Conservation (phyloP, 2,113 vertebrate genomes). For the Crotalus tigris region DNA sequence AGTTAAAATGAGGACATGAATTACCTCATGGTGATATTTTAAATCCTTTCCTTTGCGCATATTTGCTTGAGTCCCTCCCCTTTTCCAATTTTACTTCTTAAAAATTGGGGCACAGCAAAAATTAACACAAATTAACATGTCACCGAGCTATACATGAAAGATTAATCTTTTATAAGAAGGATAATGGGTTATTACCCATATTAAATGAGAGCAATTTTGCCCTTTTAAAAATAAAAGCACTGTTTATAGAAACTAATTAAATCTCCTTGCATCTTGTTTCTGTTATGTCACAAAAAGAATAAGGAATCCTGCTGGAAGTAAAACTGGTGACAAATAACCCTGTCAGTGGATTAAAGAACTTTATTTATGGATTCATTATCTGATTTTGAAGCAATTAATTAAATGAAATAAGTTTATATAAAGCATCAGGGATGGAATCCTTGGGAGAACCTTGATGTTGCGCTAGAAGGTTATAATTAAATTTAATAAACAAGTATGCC, state of each 20-base stretch:
- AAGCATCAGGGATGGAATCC: neutral
- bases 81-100: neutral
- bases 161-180: neutral
- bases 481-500: neutral
- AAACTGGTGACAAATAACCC: neutral
- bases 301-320: neutral
- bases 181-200: neutral
- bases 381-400: neutral
- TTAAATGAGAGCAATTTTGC: neutral
- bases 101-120: neutral
- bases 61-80: neutral
- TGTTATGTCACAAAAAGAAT: neutral
- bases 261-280: neutral
- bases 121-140: neutral
- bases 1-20: neutral
- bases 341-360: neutral
- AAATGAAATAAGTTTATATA: neutral
- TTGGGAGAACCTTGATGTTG: neutral
- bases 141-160: neutral
- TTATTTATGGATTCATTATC: conserved; percentile 24
- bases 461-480: neutral
- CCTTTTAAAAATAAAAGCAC: neutral
- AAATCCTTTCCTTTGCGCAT: accelerated
- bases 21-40: neutral
- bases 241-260: conserved; percentile 9